Conservation (phyloP, 2,797 vertebrate species). For the Cirrhinus mrigala region DNA sequence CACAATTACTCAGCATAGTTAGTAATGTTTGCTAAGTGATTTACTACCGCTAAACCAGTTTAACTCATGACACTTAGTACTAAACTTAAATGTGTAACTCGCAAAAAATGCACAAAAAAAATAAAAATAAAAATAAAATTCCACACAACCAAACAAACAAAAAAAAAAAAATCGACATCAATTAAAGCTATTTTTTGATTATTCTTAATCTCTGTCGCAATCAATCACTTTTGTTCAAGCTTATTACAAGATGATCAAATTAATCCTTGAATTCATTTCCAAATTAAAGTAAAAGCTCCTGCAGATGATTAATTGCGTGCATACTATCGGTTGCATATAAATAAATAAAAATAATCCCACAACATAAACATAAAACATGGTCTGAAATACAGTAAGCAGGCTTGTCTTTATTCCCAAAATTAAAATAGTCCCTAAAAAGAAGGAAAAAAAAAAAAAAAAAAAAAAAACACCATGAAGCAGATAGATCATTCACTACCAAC, state of each 20-base stretch:
- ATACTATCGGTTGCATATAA: too few relatives aligned
- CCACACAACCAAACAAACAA: not conserved
- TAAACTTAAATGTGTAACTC: not conserved
- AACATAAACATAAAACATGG: not conserved
- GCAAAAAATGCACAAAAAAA: not conserved
- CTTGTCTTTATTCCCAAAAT: not conserved
- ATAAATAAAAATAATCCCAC: too few relatives aligned
- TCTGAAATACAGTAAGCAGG: not conserved
- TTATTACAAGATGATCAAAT: not conserved
- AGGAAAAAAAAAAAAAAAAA: too few relatives aligned
- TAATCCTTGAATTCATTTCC: not conserved
- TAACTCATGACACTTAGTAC: not conserved
- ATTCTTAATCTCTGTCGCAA: not conserved
- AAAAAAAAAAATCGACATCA: not conserved
- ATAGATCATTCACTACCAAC: slow-evolving; percentile 17
- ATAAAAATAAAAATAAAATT: too few relatives aligned
- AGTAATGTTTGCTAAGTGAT: not conserved
- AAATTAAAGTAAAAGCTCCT: not conserved
- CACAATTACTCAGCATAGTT: not conserved
- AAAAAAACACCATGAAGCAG: not conserved
- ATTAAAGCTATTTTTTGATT: slow-evolving; percentile 14
- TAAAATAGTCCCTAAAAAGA: not conserved
- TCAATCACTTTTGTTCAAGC: not conserved
- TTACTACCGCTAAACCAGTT: not conserved
- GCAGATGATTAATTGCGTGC: not conserved